These are phyloP conservation scores for Tiliacea aurago DNA, from an alignment of 2,888 invertebrate genomes.

Conservation along the genomic window DNA sequence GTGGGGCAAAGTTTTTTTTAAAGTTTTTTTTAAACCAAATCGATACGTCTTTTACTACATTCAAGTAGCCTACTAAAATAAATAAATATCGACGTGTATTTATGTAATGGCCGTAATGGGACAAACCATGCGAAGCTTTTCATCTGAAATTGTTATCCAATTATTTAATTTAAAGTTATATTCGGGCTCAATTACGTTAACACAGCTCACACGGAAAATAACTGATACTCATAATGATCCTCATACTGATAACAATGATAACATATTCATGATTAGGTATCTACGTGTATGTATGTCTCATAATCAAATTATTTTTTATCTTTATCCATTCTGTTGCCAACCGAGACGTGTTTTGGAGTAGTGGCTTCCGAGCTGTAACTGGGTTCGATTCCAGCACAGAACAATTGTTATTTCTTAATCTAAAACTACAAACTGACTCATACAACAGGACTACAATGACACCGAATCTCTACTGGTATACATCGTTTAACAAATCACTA, in stretches of 20 bases:
- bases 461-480: no score
- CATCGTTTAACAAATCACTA: no score
- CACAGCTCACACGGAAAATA: not conserved
- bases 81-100: not conserved
- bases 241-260: not conserved
- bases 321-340: constrained; percentile 1
- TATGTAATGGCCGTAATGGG: not conserved
- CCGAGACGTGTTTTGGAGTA: not conserved
- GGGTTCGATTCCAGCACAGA: not conserved
- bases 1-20: not conserved
- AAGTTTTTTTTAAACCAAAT: not conserved
- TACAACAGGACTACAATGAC: no score
- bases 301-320: not conserved
- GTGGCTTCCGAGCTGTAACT: not conserved
- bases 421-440: no score
- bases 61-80: not conserved
- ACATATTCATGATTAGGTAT: not conserved
- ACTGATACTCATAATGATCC: not conserved
- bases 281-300: not conserved
- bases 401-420: not conserved
- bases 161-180: constrained; percentile 14
- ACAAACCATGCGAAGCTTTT: constrained; percentile 18
- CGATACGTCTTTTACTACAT: not conserved
- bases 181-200: not conserved
- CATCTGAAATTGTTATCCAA: constrained; percentile 1